These are phyloP conservation scores for Tachycineta bicolor DNA, from an alignment of 2,113 vertebrate species.

Conservation along the genomic window DNA sequence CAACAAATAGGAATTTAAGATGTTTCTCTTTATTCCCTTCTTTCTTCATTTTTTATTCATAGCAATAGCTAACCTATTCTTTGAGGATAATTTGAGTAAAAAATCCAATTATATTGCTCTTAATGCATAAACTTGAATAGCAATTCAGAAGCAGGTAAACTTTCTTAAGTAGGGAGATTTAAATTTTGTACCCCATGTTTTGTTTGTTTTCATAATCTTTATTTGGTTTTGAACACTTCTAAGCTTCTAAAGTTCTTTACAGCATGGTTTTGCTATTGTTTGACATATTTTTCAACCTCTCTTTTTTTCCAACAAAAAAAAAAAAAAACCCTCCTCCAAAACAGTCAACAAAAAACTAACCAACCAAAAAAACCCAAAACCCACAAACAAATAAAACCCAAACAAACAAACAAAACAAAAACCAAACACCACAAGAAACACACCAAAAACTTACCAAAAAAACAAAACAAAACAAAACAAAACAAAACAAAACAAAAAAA, in stretches of 20 bases:
- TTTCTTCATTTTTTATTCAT: neutral
- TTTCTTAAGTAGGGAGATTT: neutral
- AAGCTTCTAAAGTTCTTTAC: neutral
- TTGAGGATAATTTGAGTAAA: neutral
- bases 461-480: neutral
- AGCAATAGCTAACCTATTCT: neutral
- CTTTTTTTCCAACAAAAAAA: neutral
- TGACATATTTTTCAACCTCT: neutral
- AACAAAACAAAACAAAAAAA: too few species aligned
- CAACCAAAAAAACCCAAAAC: neutral
- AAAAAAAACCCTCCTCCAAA: too few species aligned
- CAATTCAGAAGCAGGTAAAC: neutral
- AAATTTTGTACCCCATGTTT: neutral
- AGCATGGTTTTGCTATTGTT: neutral
- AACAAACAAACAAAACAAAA: neutral
- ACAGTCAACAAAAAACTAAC: neutral
- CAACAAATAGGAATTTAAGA: neutral
- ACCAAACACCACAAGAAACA: neutral
- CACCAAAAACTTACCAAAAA: neutral
- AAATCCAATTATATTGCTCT: neutral
- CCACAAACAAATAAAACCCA: neutral
- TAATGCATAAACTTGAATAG: neutral
- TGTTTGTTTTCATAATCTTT: neutral
- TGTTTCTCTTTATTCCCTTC: neutral
- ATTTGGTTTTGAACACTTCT: neutral